Base-by-base conservation (phyloP, 2,888 invertebrate genomes). In the Euspilapteryx auroguttella region DNA sequence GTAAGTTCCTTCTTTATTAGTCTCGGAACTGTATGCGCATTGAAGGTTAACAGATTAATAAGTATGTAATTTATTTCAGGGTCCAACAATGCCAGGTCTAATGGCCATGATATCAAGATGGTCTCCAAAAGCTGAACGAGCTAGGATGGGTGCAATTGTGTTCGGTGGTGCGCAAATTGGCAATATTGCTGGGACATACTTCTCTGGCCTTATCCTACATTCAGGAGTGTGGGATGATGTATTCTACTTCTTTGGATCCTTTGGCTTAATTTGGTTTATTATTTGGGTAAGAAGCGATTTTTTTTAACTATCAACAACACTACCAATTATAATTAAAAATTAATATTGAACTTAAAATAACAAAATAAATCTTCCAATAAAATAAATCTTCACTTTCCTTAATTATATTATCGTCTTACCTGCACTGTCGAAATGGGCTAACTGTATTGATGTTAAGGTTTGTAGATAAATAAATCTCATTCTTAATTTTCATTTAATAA, bases 61-160 rank as follows among this genome's bases (percentile, higher is more conserved):
- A n/a, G n/a, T n/a, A n/a, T n/a, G n/a, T n/a, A n/a, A n/a, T n/a
- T n/a, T n/a, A n/a, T n/a, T n/a, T 8, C 34, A 82, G 81, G 81
- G 81, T 27, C 79, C 80, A 2, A 80, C 80, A 3, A 81, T 78
- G 66, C 82, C 79, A 12, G 83, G 81, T 1, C 66, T 87, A 39
- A 81, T 81, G 58, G 64, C 76, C 0, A 65, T 83, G 47, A 47
- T 83, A 22, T 80, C 82, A 0, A 68, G 79, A 36, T 83, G 83
- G 83, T 77, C 78, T 0, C 81, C 82, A 1, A 77, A 77, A 35
- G 41, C 48, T 0, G 82, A 83, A 39, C 55, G 82, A 31, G 79
- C 78, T 1, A 54, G 76, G 21, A 55, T 82, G 11, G 80, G 81
- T 2, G 71, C 82, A 0, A 68, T 82, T 3, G 77, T 81, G 1